These are phyloP conservation scores for Syngnathus typhle DNA, from an alignment of 2,113 vertebrate genomes.

Conservation along the genomic window DNA sequence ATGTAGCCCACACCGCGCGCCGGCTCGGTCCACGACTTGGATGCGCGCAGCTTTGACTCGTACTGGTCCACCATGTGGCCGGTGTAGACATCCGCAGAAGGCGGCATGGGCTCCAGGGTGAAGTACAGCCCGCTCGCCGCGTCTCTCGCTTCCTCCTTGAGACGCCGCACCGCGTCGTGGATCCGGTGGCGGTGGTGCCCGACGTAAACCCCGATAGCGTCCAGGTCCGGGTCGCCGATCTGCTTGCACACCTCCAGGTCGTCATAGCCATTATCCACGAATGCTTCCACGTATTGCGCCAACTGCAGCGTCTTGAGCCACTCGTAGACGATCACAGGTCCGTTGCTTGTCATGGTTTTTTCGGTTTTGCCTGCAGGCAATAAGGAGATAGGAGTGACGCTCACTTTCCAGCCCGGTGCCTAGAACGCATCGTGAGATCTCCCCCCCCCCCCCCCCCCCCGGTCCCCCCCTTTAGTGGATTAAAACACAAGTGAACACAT, in stretches of 20 bases:
- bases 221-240: slow-evolving; percentile 94
- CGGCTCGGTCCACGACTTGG: slow-evolving; percentile 72
- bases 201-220: slow-evolving; percentile 89
- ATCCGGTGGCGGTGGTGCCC: slow-evolving; percentile 86
- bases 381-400: slow-evolving; percentile 22
- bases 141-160: slow-evolving; percentile 82
- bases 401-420: slow-evolving; percentile 41
- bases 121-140: slow-evolving; percentile 88
- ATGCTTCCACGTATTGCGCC: slow-evolving; percentile 87
- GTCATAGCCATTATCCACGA: slow-evolving; percentile 96
- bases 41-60: slow-evolving; percentile 67
- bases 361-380: not conserved
- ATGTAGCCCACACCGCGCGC: slow-evolving; percentile 47
- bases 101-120: slow-evolving; percentile 82
- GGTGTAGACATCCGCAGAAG: slow-evolving; percentile 62
- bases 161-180: slow-evolving; percentile 84
- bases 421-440: slow-evolving; percentile 4
- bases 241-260: slow-evolving; percentile 98
- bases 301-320: slow-evolving; percentile 94
- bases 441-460: too few species aligned
- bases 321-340: slow-evolving; percentile 89
- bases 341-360: slow-evolving; percentile 75
- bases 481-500: not conserved
- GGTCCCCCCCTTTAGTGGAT: not conserved
- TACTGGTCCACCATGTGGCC: slow-evolving; percentile 73